A percentile compares a stretch with the other conserved stretches of the same genome.
phyloP scores from a whole-genome alignment of 2,888 invertebrate genomes.

The Gortyna flavago region DNA sequence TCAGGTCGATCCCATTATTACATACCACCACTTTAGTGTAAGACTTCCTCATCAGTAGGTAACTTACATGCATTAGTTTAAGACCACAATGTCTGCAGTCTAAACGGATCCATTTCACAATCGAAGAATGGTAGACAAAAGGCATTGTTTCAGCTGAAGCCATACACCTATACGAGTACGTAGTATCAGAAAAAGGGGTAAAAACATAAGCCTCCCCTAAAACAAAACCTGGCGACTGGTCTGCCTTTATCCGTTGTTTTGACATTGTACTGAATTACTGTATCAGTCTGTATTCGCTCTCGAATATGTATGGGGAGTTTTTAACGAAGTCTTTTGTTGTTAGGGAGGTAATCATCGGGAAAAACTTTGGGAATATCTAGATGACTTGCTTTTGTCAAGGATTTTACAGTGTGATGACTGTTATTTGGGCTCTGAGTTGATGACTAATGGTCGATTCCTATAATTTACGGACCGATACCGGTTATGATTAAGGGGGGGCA shows the following conservation, averaged over 20 bases:
- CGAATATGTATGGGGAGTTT: not conserved
- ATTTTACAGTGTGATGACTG: not conserved
- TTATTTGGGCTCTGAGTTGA: not conserved
- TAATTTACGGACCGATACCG: not conserved
- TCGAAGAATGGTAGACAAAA: slow-evolving; percentile 70
- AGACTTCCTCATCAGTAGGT: too few relatives aligned
- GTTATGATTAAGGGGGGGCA: too few relatives aligned
- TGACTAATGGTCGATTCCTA: not conserved
- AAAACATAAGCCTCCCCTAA: slow-evolving; percentile 58
- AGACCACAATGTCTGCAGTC: slow-evolving; percentile 21
- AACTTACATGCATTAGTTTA: slow-evolving; percentile 11
- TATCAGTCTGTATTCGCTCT: not conserved
- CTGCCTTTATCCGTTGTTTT: slow-evolving; percentile 42
- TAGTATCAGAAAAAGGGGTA: slow-evolving; percentile 62
- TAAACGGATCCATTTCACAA: slow-evolving; percentile 64
- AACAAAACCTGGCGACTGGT: slow-evolving; percentile 46
- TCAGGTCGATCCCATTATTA: too few relatives aligned
- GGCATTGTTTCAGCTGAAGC: slow-evolving; percentile 69
- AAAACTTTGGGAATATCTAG: not conserved
- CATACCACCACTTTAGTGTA: too few relatives aligned
- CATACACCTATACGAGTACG: slow-evolving; percentile 50
- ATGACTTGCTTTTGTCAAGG: not conserved
- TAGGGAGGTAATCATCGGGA: not conserved
- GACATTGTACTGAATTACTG: slow-evolving; percentile 35
- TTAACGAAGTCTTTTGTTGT: slow-evolving; percentile 1